Evolutionary conservation across 2,797 vertebrate genomes (phyloP), one percentile per base, ranked within the genome.

Genomic region (Liparis tanakae): DNA sequence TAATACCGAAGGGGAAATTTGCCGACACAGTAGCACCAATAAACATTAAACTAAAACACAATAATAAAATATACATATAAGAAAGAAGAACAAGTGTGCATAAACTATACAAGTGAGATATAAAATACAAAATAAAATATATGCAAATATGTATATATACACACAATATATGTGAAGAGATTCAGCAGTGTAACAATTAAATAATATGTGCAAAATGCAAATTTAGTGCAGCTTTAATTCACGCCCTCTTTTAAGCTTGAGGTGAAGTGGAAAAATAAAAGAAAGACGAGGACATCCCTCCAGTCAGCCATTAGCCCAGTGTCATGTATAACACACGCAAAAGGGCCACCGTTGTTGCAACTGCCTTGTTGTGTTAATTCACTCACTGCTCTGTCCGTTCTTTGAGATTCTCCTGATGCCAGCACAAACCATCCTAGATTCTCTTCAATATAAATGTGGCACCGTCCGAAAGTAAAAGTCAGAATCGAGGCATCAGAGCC

Each of bases 241-340:
- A 30, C 22, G 14, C 20, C 37, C 33, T 65, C 20, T 43, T 15
- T 60, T 46, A 13, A 61, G 67, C 58, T 39, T 30, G 22, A 54
- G 17, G 15, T 39, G 44, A 70, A n/a, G 55, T 39, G 25, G 25
- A 55, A 46, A 60, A 18, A 63, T n/a, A 46, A 76, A 69, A 72
- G 64, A 10, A 72, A 70, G 17, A 59, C 10, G 22, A 51, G 10
- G 17, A 69, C 59, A 80, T 62, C 72, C 37, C 44, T 57, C 20
- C 50, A 63, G 58, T 36, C 37, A 54, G 25, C 55, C 46, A 82
- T 79, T 78, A 80, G 34, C 60, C 67, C 50, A 70, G 65, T 70
- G 67, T 51, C 56, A 65, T 50, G 76, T 36, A 68, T 60, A 74
- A 55, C 59, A 63, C 41, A 71, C 17, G 64, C 41, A 62, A 22